phyloP scores from a whole-genome alignment of 2,797 vertebrate species.

The Dromococcyx pavoninus region DNA sequence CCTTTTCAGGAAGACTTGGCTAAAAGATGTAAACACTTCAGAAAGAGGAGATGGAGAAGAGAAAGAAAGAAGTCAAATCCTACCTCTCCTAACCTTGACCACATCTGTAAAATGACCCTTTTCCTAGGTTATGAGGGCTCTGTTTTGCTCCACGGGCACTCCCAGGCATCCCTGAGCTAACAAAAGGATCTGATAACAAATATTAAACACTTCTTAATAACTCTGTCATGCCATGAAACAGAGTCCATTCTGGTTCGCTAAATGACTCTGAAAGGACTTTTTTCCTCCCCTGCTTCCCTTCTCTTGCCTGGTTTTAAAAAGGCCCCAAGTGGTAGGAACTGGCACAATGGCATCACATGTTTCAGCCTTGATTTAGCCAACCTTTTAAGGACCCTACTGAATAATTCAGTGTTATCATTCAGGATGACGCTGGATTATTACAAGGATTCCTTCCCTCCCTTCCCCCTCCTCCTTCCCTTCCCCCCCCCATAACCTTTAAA shows the following conservation, averaged over 20 bases:
- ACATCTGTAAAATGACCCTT: background rate
- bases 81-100: background rate
- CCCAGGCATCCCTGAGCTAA: background rate
- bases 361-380: conserved; percentile 82
- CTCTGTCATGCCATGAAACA: conserved; percentile 73
- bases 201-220: conserved; percentile 90
- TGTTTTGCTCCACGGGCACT: background rate
- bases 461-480: conserved; percentile 69
- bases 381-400: conserved; percentile 87
- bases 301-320: conserved; percentile 79
- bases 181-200: conserved; percentile 81
- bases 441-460: conserved; percentile 69
- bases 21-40: background rate
- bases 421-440: conserved; percentile 76
- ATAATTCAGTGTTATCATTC: conserved; percentile 96
- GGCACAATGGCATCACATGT: conserved; percentile 80
- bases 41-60: background rate
- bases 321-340: conserved; percentile 57
- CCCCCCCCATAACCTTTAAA: conserved; percentile 81
- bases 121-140: background rate
- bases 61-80: background rate
- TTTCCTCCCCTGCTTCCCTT: conserved; percentile 21
- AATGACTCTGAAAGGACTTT: conserved; percentile 78
- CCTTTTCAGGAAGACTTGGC: background rate
- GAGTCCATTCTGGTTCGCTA: conserved; percentile 76